Conservation (phyloP, 2,888 invertebrate genomes). For the Bugulina stolonifera region DNA sequence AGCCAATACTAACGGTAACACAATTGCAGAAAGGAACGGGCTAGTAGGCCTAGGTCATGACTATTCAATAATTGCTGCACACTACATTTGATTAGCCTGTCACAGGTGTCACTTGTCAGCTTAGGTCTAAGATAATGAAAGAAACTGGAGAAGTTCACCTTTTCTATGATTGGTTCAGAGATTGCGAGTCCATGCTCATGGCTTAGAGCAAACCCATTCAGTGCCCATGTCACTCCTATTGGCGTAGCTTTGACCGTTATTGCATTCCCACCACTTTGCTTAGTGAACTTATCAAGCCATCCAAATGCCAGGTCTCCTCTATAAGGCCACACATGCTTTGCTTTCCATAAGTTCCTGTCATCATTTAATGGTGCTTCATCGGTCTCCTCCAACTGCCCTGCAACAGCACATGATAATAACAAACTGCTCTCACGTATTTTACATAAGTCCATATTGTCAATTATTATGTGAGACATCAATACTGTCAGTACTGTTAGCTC, state of each 20-base stretch:
- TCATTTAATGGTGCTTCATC: neutral
- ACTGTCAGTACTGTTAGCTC: too few relatives aligned
- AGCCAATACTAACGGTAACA: too few relatives aligned
- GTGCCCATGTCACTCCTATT: constrained; percentile 66
- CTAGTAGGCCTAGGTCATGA: too few relatives aligned
- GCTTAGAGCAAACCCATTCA: constrained; percentile 85
- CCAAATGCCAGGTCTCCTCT: constrained; percentile 27
- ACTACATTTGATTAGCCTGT: too few relatives aligned
- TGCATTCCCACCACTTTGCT: constrained; percentile 43
- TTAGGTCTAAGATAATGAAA: too few relatives aligned
- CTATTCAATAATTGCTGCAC: too few relatives aligned
- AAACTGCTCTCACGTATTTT: too few relatives aligned
- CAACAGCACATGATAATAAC: neutral
- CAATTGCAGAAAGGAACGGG: too few relatives aligned
- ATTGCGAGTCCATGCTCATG: constrained; percentile 80
- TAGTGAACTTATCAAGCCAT: constrained; percentile 29
- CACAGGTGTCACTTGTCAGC: too few relatives aligned
- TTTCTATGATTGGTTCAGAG: constrained; percentile 36
- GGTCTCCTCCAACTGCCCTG: neutral
- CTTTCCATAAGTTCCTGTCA: neutral
- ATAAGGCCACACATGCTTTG: constrained; percentile 18
- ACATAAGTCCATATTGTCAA: too few relatives aligned
- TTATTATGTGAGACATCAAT: too few relatives aligned
- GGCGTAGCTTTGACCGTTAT: constrained; percentile 46
- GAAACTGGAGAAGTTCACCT: neutral